phyloP scores from a whole-genome alignment of 1,140 invertebrate genomes.

The Heliconius eleuchia region DNA sequence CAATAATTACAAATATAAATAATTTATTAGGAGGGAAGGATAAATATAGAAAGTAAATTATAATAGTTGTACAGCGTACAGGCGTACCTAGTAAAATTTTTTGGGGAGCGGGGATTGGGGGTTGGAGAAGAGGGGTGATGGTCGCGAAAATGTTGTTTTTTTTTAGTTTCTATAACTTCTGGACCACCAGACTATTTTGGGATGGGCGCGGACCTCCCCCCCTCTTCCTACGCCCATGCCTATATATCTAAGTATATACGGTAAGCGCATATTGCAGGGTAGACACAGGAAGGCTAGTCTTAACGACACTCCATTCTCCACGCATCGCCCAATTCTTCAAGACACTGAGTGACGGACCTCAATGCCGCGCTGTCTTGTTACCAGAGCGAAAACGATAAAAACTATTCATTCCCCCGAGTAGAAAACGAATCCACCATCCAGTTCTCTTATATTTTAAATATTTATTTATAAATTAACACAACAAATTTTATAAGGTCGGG shows the following conservation, averaged over 20 bases:
- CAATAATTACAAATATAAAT: neutral
- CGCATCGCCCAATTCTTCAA: neutral
- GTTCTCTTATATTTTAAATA: neutral
- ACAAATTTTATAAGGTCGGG: neutral
- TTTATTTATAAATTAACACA: neutral
- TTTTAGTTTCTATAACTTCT: too few species aligned
- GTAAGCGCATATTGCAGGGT: neutral
- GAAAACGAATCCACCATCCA: too few species aligned
- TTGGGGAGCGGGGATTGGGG: too few species aligned
- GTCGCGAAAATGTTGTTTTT: too few species aligned
- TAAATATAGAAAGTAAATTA: neutral
- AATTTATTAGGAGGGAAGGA: neutral
- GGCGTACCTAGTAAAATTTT: too few species aligned
- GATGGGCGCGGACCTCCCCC: too few species aligned
- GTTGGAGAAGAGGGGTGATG: too few species aligned
- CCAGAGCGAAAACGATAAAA: too few species aligned
- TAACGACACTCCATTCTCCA: neutral
- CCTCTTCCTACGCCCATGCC: too few species aligned
- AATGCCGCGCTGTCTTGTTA: neutral
- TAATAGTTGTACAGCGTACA: neutral
- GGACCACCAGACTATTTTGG: too few species aligned
- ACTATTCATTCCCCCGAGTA: too few species aligned
- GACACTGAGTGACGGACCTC: neutral
- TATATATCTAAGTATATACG: too few species aligned
- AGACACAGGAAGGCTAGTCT: neutral